phyloP scores from a whole-genome alignment of 2,113 vertebrate genomes.

The Poeciliopsis retropinna region DNA sequence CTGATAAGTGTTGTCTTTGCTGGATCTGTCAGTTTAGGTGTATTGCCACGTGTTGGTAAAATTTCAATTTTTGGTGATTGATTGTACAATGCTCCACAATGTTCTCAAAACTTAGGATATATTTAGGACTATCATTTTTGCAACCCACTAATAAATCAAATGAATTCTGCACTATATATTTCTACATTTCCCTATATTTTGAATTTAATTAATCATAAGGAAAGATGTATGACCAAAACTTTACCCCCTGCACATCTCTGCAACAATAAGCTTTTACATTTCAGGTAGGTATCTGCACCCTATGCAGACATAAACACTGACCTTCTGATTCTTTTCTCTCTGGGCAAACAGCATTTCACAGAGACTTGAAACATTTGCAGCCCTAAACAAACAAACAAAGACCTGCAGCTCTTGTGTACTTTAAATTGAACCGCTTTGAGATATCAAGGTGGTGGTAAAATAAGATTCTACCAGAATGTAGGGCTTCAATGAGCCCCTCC shows the following conservation, averaged over 20 bases:
- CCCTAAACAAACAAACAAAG: neutral
- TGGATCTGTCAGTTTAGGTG: no score
- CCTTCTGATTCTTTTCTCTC: neutral
- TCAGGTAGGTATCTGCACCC: neutral
- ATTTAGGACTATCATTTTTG: no score
- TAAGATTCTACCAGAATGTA: constrained; percentile 5
- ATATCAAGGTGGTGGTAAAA: neutral
- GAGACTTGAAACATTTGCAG: neutral
- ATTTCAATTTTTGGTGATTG: no score
- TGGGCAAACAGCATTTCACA: neutral
- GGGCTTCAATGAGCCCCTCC: neutral
- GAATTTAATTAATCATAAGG: constrained; percentile 16
- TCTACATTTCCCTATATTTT: neutral
- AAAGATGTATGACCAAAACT: constrained; percentile 5
- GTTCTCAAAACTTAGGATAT: no score
- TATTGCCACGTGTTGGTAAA: no score
- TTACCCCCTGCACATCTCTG: constrained; percentile 10
- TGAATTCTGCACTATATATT: neutral
- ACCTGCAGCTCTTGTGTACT: neutral
- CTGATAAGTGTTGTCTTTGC: no score
- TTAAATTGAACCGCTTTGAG: neutral
- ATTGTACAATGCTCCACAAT: no score
- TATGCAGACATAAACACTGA: neutral
- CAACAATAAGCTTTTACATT: constrained; percentile 51
- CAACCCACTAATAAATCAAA: no score